Evolutionary conservation across 2,888 invertebrate species (phyloP).

Genomic region (Lasius platythorax): DNA sequence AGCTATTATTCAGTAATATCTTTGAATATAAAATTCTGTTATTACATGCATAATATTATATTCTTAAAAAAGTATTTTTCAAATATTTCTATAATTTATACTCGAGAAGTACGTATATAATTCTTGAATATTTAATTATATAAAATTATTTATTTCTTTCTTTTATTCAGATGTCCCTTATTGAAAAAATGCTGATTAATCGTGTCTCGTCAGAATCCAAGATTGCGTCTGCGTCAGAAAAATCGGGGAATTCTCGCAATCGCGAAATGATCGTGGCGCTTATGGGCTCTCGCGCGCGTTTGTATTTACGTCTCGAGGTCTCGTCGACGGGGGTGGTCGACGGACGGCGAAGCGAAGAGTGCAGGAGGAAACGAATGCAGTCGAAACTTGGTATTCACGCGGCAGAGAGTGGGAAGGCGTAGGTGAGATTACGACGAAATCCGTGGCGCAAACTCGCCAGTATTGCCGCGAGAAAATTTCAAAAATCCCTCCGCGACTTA

Average conservation of each 20-base stretch:
- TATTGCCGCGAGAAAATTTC: slow-evolving; percentile 36
- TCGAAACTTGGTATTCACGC: slow-evolving; percentile 31
- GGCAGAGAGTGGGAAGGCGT: slow-evolving; percentile 22
- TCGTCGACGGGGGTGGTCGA: slow-evolving; percentile 34
- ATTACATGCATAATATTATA: neutral
- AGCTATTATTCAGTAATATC: neutral
- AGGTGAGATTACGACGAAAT: slow-evolving; percentile 67
- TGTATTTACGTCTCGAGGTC: slow-evolving; percentile 61
- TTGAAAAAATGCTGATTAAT: neutral
- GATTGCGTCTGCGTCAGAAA: slow-evolving; percentile 11
- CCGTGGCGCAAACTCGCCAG: slow-evolving; percentile 65
- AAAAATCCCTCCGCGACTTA: slow-evolving; percentile 26
- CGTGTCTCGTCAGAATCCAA: neutral
- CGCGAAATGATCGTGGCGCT: slow-evolving; percentile 37
- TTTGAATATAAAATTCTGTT: neutral
- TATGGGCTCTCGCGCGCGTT: slow-evolving; percentile 40
- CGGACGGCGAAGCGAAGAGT: slow-evolving; percentile 18
- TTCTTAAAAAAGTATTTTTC: slow-evolving; percentile 3
- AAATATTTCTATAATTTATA: neutral
- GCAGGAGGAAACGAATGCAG: slow-evolving; percentile 47
- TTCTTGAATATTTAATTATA: neutral
- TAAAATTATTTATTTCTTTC: neutral
- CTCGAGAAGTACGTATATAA: neutral
- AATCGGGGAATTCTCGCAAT: slow-evolving; percentile 38
- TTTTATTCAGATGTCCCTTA: no score